Evolutionary conservation across 2,113 vertebrate genomes (phyloP).

Genomic region (Megaleporinus macrocephalus): DNA sequence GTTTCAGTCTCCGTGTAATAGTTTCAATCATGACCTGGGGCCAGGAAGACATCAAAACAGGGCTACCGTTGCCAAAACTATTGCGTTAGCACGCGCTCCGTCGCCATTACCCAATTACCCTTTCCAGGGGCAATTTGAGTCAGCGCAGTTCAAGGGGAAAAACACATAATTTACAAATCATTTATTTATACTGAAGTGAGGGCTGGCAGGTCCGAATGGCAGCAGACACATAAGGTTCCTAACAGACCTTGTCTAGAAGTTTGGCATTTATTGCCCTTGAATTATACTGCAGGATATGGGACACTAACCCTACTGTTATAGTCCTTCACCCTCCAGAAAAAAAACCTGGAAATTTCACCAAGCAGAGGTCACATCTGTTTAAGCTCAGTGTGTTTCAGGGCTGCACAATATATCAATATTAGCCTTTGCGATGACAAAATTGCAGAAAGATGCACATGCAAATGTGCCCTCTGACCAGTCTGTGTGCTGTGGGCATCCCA

Average conservation of each 20-base stretch:
- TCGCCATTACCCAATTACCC: slow-evolving; percentile 42
- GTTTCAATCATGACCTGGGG: slow-evolving; percentile 19
- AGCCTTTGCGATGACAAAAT: no score
- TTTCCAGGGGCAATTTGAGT: slow-evolving; percentile 25
- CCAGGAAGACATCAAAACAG: slow-evolving; percentile 39
- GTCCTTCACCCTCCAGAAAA: slow-evolving; percentile 9
- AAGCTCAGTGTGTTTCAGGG: slow-evolving; percentile 3
- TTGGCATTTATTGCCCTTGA: slow-evolving; percentile 28
- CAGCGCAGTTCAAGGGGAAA: slow-evolving; percentile 25
- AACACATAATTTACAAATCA: slow-evolving; percentile 58
- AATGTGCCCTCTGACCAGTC: not conserved
- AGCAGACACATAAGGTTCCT: slow-evolving; percentile 21
- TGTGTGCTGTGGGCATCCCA: no score
- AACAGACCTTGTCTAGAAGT: slow-evolving; percentile 27
- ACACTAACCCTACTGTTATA: slow-evolving; percentile 50
- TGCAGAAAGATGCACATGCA: not conserved
- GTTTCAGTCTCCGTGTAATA: slow-evolving; percentile 23
- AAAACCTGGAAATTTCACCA: slow-evolving; percentile 31
- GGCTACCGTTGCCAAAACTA: slow-evolving; percentile 29
- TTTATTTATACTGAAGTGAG: slow-evolving; percentile 36
- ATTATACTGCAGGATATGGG: slow-evolving; percentile 52
- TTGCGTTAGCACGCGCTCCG: slow-evolving; percentile 34
- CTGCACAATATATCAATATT: slow-evolving; percentile 12
- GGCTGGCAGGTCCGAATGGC: slow-evolving; percentile 41
- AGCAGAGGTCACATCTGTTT: slow-evolving; percentile 17